A percentile compares a stretch with the other conserved stretches of the same genome.
phyloP scores from a whole-genome alignment of 2,888 invertebrate genomes.

The Acronicta leporina region DNA sequence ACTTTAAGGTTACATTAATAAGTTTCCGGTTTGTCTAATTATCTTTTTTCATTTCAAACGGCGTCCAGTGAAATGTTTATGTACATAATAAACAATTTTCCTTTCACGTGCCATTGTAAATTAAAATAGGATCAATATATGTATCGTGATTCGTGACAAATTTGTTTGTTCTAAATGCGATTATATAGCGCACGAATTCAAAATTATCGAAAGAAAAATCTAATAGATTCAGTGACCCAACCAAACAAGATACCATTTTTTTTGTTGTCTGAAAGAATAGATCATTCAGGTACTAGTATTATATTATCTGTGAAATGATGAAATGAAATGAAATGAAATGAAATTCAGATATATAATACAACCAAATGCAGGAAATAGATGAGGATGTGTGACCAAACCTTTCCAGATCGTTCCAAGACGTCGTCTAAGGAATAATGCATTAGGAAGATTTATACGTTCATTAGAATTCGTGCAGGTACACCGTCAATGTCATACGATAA shows the following conservation, averaged over 20 bases:
- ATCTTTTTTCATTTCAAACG: no score
- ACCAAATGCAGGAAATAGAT: slow-evolving; percentile 61
- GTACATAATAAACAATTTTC: background rate
- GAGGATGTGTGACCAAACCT: slow-evolving; percentile 58
- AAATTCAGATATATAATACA: no score
- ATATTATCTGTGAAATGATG: no score
- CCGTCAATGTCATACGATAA: slow-evolving; percentile 76
- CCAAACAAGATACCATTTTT: slow-evolving; percentile 8
- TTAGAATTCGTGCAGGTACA: slow-evolving; percentile 72
- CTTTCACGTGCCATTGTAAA: slow-evolving; percentile 1
- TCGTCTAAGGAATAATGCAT: slow-evolving; percentile 66
- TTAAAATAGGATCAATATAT: slow-evolving; percentile 10
- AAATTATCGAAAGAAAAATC: background rate
- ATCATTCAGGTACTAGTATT: slow-evolving; percentile 44
- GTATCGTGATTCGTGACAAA: slow-evolving; percentile 11
- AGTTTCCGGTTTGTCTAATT: no score
- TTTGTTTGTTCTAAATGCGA: slow-evolving; percentile 9
- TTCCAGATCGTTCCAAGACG: slow-evolving; percentile 68
- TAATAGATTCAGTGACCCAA: no score
- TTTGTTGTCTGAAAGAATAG: slow-evolving; percentile 38
- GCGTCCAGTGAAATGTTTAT: no score
- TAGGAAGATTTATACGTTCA: slow-evolving; percentile 62
- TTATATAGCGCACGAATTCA: slow-evolving; percentile 1
- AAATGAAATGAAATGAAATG: no score
- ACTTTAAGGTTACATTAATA: no score